These are phyloP conservation scores for Tenthredo amoena DNA, from an alignment of 2,888 invertebrate species.

Conservation along the genomic window DNA sequence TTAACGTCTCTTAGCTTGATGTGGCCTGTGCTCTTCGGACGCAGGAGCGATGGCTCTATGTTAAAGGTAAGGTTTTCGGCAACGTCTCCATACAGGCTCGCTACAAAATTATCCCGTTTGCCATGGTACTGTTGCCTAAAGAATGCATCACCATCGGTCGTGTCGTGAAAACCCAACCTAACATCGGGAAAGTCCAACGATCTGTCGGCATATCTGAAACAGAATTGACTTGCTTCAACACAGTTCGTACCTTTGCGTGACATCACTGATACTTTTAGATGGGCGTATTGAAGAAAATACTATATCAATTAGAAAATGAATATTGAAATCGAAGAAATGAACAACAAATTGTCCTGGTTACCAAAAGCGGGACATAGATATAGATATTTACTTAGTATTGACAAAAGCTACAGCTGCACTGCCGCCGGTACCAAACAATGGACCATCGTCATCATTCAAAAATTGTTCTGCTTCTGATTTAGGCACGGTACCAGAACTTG, in stretches of 20 bases:
- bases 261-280: neutral
- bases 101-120: conserved; percentile 84
- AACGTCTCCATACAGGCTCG: conserved; percentile 86
- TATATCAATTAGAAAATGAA: no score
- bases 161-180: conserved; percentile 87
- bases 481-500: conserved; percentile 84
- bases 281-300: neutral
- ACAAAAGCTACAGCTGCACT: conserved; percentile 89
- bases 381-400: conserved; percentile 81
- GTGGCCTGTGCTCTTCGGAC: conserved; percentile 87
- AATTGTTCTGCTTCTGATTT: conserved; percentile 83
- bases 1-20: conserved; percentile 84
- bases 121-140: conserved; percentile 85
- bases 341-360: neutral
- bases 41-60: conserved; percentile 84
- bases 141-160: conserved; percentile 87
- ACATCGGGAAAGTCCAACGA: conserved; percentile 83
- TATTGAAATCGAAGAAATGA: neutral
- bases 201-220: conserved; percentile 81
- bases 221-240: neutral
- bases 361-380: neutral
- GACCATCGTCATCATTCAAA: conserved; percentile 81
- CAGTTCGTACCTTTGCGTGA: neutral
- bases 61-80: conserved; percentile 86
- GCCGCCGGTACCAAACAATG: conserved; percentile 87